Evolutionary conservation across 2,113 vertebrate species (phyloP).

Genomic region (Nicator chloris): DNA sequence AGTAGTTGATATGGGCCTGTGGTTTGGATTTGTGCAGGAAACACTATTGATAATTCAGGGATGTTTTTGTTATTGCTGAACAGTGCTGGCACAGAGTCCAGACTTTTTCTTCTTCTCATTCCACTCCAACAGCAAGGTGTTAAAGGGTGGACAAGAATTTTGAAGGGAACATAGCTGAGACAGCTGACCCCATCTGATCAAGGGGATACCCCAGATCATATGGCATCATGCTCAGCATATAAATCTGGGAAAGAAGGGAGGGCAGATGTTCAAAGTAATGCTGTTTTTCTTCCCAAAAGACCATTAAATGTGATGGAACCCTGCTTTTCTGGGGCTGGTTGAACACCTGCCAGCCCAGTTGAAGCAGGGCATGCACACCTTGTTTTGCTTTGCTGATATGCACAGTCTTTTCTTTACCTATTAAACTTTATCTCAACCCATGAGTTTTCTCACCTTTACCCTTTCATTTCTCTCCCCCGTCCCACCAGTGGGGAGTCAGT

Average conservation of each 20-base stretch:
- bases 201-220: background rate
- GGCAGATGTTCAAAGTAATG: background rate
- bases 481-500: fast-evolving
- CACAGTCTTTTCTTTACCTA: background rate
- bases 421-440: background rate
- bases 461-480: background rate
- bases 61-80: background rate
- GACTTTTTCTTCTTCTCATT: background rate
- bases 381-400: background rate
- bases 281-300: background rate
- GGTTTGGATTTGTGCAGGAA: background rate
- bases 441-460: background rate
- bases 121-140: background rate
- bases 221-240: background rate
- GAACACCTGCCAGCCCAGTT: background rate
- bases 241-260: background rate
- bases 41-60: background rate
- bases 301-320: background rate
- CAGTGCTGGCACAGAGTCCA: background rate
- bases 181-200: background rate
- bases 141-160: background rate
- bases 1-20: background rate
- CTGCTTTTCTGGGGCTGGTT: background rate
- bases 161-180: background rate
- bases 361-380: background rate